phyloP scores from a whole-genome alignment of 2,888 invertebrate genomes.

The Smittia sp. region DNA sequence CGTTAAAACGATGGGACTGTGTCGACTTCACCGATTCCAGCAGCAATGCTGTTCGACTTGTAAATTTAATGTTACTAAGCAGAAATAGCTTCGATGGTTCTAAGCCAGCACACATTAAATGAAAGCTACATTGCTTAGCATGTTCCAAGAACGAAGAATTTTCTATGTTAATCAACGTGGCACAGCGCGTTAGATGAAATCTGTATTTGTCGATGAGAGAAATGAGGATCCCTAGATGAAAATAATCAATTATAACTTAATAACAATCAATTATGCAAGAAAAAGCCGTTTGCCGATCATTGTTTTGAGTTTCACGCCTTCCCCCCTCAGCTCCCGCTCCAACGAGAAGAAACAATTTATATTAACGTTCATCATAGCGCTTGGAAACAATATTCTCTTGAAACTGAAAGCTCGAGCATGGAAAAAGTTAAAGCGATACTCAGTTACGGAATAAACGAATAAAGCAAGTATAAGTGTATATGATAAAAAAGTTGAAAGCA shows the following conservation, averaged over 20 bases:
- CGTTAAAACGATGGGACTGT: conserved; percentile 84
- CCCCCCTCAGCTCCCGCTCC: neutral
- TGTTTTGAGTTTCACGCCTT: conserved; percentile 15
- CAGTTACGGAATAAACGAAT: conserved; percentile 5
- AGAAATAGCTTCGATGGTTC: conserved; percentile 40
- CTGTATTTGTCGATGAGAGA: neutral
- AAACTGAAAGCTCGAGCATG: neutral
- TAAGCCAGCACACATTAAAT: neutral
- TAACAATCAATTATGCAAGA: conserved; percentile 21
- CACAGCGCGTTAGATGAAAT: neutral
- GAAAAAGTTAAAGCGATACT: conserved; percentile 29
- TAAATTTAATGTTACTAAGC: conserved; percentile 47
- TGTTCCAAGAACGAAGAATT: neutral
- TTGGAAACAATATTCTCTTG: neutral
- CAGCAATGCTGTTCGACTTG: conserved; percentile 87
- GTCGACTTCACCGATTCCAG: conserved; percentile 77
- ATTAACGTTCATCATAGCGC: conserved; percentile 1
- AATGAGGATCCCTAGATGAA: neutral
- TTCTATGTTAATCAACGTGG: neutral
- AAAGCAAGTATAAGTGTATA: conserved; percentile 14
- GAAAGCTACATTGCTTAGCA: conserved; percentile 1
- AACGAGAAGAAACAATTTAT: conserved; percentile 6
- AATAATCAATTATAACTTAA: conserved; percentile 15
- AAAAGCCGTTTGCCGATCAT: conserved; percentile 7
- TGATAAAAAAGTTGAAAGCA: conserved; percentile 7